A percentile compares a stretch with the other conserved stretches of the same genome.
Conservation (phyloP, 2,113 vertebrate genomes). For the Alethe castanea region DNA sequence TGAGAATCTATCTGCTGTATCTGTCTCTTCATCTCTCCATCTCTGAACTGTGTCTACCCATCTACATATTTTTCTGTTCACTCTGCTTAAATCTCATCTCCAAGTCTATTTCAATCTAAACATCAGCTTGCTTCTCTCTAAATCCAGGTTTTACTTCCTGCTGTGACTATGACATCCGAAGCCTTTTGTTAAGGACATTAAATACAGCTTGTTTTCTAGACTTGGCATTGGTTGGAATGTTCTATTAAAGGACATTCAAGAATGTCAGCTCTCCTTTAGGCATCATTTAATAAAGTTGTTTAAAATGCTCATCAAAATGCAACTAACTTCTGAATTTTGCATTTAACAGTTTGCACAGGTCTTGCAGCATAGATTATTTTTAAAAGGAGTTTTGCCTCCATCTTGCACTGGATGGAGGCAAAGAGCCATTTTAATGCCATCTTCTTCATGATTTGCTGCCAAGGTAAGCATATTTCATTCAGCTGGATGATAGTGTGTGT, state of each 20-base stretch:
- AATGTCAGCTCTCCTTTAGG: neutral
- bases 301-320: neutral
- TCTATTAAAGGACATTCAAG: neutral
- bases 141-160: neutral
- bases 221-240: neutral
- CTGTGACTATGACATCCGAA: neutral
- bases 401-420: neutral
- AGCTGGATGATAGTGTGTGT: neutral
- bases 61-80: conserved; percentile 26
- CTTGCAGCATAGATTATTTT: neutral
- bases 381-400: neutral
- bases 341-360: neutral
- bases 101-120: neutral
- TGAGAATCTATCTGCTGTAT: conserved; percentile 65
- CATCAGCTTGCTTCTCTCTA: neutral
- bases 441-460: neutral
- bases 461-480: neutral
- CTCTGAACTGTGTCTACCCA: conserved; percentile 14
- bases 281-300: neutral
- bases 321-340: neutral
- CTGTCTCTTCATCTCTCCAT: conserved; percentile 30
- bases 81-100: neutral
- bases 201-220: neutral
- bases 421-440: neutral
- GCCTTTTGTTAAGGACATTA: neutral